These are phyloP conservation scores for Nudaria mundana DNA, from an alignment of 2,888 invertebrate genomes.

Conservation along the genomic window DNA sequence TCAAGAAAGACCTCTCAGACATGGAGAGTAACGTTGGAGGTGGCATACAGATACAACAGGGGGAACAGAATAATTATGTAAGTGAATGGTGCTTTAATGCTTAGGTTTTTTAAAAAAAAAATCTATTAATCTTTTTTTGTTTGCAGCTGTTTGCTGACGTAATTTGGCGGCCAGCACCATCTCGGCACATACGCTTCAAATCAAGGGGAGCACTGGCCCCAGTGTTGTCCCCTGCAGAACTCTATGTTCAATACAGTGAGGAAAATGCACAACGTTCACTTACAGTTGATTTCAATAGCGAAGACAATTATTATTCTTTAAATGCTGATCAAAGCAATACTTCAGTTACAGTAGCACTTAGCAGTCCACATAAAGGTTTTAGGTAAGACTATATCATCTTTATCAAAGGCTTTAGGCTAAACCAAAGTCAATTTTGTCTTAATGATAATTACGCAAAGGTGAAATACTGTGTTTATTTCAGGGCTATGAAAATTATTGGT, in stretches of 20 bases:
- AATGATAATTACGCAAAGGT: no score
- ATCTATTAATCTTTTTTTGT: not conserved
- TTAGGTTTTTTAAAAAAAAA: not conserved
- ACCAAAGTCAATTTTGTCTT: no score
- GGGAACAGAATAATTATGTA: slow-evolving; percentile 78
- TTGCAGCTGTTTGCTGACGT: slow-evolving; percentile 64
- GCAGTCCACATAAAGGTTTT: slow-evolving; percentile 62
- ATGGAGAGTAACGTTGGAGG: slow-evolving; percentile 84
- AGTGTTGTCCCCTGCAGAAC: slow-evolving; percentile 54
- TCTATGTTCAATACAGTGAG: slow-evolving; percentile 50
- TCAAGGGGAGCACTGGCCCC: slow-evolving; percentile 61
- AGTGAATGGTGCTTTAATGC: slow-evolving; percentile 31
- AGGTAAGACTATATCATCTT: slow-evolving; percentile 41
- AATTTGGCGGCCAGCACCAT: slow-evolving; percentile 71
- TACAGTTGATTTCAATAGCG: slow-evolving; percentile 50
- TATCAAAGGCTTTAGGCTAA: slow-evolving; percentile 2
- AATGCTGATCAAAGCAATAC: slow-evolving; percentile 57
- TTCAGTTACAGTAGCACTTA: slow-evolving; percentile 53
- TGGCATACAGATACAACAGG: slow-evolving; percentile 81
- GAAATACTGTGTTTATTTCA: slow-evolving; percentile 26
- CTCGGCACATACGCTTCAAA: slow-evolving; percentile 67
- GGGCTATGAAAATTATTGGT: slow-evolving; percentile 66
- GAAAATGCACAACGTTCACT: slow-evolving; percentile 45
- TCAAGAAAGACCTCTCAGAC: slow-evolving; percentile 86
- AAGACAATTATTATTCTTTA: slow-evolving; percentile 56